phyloP scores from a whole-genome alignment of 1,140 invertebrate genomes.

The Battus philenor region DNA sequence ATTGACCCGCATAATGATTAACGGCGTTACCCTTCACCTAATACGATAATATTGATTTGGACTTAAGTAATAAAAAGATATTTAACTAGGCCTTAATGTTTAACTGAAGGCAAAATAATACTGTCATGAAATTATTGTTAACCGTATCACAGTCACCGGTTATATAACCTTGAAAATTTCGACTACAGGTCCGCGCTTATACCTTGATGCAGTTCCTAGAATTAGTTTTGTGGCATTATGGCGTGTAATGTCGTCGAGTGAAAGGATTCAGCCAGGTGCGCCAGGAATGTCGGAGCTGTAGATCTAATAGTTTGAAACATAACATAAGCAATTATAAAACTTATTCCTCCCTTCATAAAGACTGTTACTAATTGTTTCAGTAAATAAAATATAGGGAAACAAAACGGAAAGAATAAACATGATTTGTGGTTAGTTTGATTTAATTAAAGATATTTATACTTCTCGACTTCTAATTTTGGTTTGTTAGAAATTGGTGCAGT shows the following conservation, averaged over 20 bases:
- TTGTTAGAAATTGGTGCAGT: too few relatives aligned
- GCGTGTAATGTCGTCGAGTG: slow-evolving; percentile 5
- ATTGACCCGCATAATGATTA: too few relatives aligned
- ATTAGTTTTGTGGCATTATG: slow-evolving; percentile 11
- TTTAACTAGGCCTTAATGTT: too few relatives aligned
- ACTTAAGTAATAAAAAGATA: too few relatives aligned
- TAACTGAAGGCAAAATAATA: too few relatives aligned
- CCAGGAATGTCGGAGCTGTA: slow-evolving; percentile 11
- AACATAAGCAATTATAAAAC: background rate
- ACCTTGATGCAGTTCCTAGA: slow-evolving; percentile 8
- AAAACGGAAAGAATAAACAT: background rate
- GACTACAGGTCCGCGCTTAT: slow-evolving; percentile 3
- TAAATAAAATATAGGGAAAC: background rate
- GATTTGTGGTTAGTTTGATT: too few relatives aligned
- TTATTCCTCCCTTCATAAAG: background rate
- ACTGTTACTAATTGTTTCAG: background rate
- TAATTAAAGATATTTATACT: too few relatives aligned
- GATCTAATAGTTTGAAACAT: background rate
- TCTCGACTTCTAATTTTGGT: too few relatives aligned
- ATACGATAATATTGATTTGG: too few relatives aligned
- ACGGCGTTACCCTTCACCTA: too few relatives aligned
- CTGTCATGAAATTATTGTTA: background rate
- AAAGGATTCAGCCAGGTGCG: slow-evolving; percentile 15
- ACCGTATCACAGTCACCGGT: slow-evolving; percentile 10
- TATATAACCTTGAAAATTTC: slow-evolving; percentile 13